Base-by-base conservation (phyloP, 2,113 vertebrate genomes). In the Xenopus laevis region DNA sequence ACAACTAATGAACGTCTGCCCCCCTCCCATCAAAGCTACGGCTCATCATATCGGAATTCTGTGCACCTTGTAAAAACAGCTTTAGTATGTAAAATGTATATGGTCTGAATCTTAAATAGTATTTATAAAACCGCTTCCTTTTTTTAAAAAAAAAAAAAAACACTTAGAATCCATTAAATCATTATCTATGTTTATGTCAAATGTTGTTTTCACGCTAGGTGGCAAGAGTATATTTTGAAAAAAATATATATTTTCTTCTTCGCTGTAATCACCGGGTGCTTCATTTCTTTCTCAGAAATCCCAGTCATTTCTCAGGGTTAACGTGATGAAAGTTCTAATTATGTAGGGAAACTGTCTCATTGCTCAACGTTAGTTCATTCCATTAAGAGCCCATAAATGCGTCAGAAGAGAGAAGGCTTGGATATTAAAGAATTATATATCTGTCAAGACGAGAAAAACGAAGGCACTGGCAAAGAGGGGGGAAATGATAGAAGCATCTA, bases 401-500 rank as follows among this genome's bases (percentile, higher is more conserved):
- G 57, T 30, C 21, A 17, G 5, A 53, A 0, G 1, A 10, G 0
- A 0, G 0, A 53, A 67, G 11, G 20, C 57, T 78, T 20, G 40
- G 71, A 78, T 9, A 18, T 64, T 33, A 44, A 47, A 58, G 78
- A 82, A 76, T 79, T 74, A 71, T 10, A 50, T 0, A n/a, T 23
- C 63, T 79, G 77, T 68, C 78, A 83, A 78, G 23, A 80, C 70
- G 76, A 63, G 46, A 78, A 71, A 9, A 0, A 1, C 62, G 77
- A 70, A 27, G 23, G 23, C 23, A 4, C 23, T 27, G 40, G 70
- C 65, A 62, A 2, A 72, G 73, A 61, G 46, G 64, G 20, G 4
- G 82, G 76, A 80, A 74, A 80, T 72, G 68, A 66, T 60, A 80
- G 79, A 82, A 86, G 76, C 83, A 79, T 81, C 85, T 84, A 73